A percentile compares a stretch with the other conserved stretches of the same genome.
Evolutionary conservation across 2,888 invertebrate genomes (phyloP).

Genomic region (Athalia cordata): DNA sequence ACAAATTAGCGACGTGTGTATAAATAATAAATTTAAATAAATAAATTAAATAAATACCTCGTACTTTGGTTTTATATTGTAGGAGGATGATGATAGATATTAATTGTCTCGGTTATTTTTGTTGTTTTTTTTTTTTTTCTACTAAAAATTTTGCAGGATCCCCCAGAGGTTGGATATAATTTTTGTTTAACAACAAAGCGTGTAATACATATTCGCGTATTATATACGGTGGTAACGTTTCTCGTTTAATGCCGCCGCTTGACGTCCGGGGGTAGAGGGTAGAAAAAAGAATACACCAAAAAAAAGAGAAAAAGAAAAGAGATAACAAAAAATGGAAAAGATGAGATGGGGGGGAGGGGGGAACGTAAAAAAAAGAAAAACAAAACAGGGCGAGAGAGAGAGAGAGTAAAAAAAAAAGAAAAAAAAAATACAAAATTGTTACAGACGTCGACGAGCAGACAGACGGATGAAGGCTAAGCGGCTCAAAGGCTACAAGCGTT

Average conservation of each 20-base stretch:
- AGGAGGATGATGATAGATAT: too few relatives aligned
- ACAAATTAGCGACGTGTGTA: too few relatives aligned
- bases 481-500: slow-evolving; percentile 32
- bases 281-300: background rate
- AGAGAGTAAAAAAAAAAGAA: background rate
- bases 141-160: background rate
- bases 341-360: background rate
- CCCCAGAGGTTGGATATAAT: background rate
- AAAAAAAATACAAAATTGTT: background rate
- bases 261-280: background rate
- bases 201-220: too few relatives aligned
- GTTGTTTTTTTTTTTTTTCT: background rate
- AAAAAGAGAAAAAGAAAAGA: background rate
- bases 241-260: background rate
- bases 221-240: background rate
- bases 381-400: background rate
- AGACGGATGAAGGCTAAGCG: slow-evolving; percentile 25
- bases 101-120: too few relatives aligned
- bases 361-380: background rate
- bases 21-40: too few relatives aligned
- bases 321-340: background rate
- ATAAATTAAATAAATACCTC: too few relatives aligned
- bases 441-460: slow-evolving; percentile 11
- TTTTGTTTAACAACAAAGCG: background rate
- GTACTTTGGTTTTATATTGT: too few relatives aligned